phyloP scores from a whole-genome alignment of 2,888 invertebrate genomes.

The Baronia brevicornis region DNA sequence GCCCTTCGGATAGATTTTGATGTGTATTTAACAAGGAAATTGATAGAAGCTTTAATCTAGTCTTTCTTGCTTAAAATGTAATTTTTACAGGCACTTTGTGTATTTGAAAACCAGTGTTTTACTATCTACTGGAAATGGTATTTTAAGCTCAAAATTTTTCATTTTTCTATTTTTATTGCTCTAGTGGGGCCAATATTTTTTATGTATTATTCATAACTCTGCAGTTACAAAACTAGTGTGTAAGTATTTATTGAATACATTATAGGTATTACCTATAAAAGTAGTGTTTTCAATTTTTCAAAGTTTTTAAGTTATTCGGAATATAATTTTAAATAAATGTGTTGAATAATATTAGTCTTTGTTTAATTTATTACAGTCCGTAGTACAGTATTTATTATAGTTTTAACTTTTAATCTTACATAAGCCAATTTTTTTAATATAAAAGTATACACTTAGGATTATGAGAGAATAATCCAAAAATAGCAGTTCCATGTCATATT shows the following conservation, averaged over 20 bases:
- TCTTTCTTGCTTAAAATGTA: slow-evolving; percentile 64
- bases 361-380: slow-evolving; percentile 19
- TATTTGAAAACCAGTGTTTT: slow-evolving; percentile 44
- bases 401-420: too few species aligned
- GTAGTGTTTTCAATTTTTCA: slow-evolving; percentile 64
- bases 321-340: slow-evolving; percentile 67
- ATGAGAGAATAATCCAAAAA: too few species aligned
- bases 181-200: slow-evolving; percentile 63
- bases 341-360: slow-evolving; percentile 42
- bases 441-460: too few species aligned
- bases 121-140: slow-evolving; percentile 31
- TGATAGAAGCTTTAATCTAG: slow-evolving; percentile 73
- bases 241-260: slow-evolving; percentile 73
- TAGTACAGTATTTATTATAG: too few species aligned
- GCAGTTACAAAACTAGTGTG: slow-evolving; percentile 48
- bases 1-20: slow-evolving; percentile 26
- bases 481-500: too few species aligned
- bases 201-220: slow-evolving; percentile 39
- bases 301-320: slow-evolving; percentile 71
- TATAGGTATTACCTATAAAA: slow-evolving; percentile 37
- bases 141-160: slow-evolving; percentile 42
- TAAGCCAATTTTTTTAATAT: too few species aligned
- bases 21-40: slow-evolving; percentile 51
- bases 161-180: slow-evolving; percentile 38
- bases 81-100: slow-evolving; percentile 47